These are phyloP conservation scores for Epistrophella euchroma DNA, from an alignment of 2,888 invertebrate species.

Conservation along the genomic window DNA sequence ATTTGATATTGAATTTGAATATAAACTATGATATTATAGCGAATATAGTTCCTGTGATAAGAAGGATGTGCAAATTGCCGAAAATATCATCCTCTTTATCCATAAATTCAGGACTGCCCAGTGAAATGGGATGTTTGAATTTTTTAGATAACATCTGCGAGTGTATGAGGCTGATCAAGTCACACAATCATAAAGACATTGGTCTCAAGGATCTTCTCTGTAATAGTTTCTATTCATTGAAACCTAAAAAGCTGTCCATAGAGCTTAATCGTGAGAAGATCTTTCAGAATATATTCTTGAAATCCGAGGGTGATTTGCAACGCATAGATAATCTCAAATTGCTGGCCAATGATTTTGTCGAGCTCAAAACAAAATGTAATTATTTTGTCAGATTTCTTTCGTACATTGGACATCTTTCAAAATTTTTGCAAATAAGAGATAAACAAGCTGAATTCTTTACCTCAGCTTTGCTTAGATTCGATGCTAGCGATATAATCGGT, in stretches of 20 bases:
- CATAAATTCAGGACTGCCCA: constrained; percentile 71
- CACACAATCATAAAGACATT: constrained; percentile 57
- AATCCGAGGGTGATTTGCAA: constrained; percentile 77
- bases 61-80: constrained; percentile 78
- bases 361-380: constrained; percentile 81
- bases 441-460: constrained; percentile 79
- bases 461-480: constrained; percentile 79
- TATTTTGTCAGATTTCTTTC: constrained; percentile 81
- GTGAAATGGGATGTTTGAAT: constrained; percentile 80
- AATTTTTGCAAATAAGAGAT: constrained; percentile 82
- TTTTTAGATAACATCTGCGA: constrained; percentile 81
- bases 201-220: constrained; percentile 79
- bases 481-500: constrained; percentile 87
- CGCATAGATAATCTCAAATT: constrained; percentile 80
- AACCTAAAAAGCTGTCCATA: constrained; percentile 78
- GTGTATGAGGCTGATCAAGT: constrained; percentile 80
- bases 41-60: constrained; percentile 81
- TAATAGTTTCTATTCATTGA: constrained; percentile 79
- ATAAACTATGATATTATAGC: constrained; percentile 82
- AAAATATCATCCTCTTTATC: constrained; percentile 59
- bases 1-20: constrained; percentile 81
- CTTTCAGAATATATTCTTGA: constrained; percentile 79
- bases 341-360: constrained; percentile 80
- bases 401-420: constrained; percentile 81
- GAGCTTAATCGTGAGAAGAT: constrained; percentile 80